Percentiles rank a stretch among this genome's conserved stretches.
These are phyloP conservation scores for Lasioglossum baleicum DNA, from an alignment of 1,140 invertebrate genomes.

Conservation along the genomic window DNA sequence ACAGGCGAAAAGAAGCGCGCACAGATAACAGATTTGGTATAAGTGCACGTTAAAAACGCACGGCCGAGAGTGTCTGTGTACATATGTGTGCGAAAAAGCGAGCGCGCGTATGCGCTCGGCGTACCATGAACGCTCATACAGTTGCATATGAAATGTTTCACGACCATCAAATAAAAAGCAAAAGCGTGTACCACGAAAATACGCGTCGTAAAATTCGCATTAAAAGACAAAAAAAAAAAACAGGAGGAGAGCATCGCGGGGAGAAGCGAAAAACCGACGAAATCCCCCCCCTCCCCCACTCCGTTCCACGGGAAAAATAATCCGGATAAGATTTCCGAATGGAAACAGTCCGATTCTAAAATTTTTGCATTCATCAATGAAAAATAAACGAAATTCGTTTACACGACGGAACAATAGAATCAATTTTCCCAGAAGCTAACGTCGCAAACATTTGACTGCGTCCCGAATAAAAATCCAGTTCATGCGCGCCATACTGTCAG, in stretches of 20 bases:
- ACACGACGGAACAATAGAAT: too few species aligned
- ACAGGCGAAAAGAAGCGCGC: not conserved
- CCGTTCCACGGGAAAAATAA: conserved; percentile 28
- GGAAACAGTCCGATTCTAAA: too few species aligned
- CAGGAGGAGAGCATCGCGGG: not conserved
- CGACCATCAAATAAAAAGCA: conserved; percentile 59
- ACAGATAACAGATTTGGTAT: not conserved
- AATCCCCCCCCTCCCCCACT: not conserved
- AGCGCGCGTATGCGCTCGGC: too few species aligned
- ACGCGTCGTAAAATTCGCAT: conserved; percentile 50
- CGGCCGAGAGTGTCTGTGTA: not conserved
- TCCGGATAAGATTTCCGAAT: not conserved
- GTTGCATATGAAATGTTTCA: conserved; percentile 47
- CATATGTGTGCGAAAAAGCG: not conserved
- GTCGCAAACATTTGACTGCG: too few species aligned
- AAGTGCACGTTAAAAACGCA: not conserved
- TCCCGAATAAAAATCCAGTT: too few species aligned
- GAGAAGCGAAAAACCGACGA: not conserved
- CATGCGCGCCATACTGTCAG: too few species aligned
- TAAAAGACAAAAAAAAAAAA: conserved; percentile 21
- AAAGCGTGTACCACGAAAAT: conserved; percentile 60
- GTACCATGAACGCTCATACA: conserved; percentile 13
- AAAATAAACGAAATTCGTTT: too few species aligned
- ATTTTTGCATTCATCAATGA: not conserved
- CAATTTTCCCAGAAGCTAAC: too few species aligned